These are phyloP conservation scores for Bugula neritina DNA, from an alignment of 2,888 invertebrate species.

Conservation along the genomic window DNA sequence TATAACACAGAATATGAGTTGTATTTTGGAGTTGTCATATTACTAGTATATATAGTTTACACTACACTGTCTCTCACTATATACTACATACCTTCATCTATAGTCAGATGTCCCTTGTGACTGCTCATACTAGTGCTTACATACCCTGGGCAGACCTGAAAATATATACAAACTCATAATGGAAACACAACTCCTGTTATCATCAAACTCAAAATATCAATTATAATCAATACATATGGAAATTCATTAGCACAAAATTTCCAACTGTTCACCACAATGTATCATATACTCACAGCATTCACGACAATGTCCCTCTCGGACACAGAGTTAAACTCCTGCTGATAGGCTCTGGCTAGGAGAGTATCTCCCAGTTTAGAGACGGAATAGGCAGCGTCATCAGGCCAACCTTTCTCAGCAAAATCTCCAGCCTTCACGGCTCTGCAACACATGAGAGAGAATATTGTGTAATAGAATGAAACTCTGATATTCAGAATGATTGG, in stretches of 20 bases:
- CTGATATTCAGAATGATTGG: no score
- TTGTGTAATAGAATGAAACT: no score
- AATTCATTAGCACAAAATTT: no score
- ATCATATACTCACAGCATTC: constrained; percentile 25
- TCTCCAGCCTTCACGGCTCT: constrained; percentile 19
- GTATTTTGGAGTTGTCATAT: no score
- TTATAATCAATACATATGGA: no score
- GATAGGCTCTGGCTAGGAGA: constrained; percentile 11
- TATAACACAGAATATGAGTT: background rate
- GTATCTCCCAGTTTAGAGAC: constrained; percentile 14
- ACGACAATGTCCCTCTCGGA: constrained; percentile 20
- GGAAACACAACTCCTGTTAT: no score
- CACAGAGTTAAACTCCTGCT: background rate
- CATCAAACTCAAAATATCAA: no score
- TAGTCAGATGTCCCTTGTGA: constrained; percentile 17
- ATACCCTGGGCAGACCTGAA: constrained; percentile 7
- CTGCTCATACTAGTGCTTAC: constrained; percentile 19
- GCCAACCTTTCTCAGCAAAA: constrained; percentile 25
- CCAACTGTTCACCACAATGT: no score
- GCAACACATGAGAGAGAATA: no score
- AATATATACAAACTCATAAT: background rate
- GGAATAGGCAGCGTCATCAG: constrained; percentile 12
- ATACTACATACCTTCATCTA: constrained; percentile 17
- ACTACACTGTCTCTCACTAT: background rate
- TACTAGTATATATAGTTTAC: no score